These are phyloP conservation scores for Lanius ludovicianus DNA, from an alignment of 2,113 vertebrate genomes.

Conservation along the genomic window DNA sequence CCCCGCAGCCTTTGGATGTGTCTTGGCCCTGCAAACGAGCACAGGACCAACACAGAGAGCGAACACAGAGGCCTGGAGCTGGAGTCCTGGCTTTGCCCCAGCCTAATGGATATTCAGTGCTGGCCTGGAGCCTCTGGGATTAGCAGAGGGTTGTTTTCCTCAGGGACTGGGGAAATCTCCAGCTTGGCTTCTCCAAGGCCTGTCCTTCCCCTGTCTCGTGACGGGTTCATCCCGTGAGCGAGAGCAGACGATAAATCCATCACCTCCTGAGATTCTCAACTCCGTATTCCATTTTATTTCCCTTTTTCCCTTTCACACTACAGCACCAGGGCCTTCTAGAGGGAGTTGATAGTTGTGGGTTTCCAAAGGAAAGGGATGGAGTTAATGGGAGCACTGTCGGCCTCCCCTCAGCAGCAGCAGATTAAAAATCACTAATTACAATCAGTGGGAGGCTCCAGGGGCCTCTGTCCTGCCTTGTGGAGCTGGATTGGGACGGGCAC, in stretches of 20 bases:
- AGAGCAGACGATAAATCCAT: not conserved
- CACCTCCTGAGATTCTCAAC: not conserved
- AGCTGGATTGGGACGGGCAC: not conserved
- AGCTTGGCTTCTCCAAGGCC: not conserved
- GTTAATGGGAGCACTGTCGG: not conserved
- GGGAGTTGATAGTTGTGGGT: not conserved
- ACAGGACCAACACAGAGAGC: accelerated
- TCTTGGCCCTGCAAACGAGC: not conserved
- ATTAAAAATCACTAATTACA: not conserved
- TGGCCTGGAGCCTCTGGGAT: slow-evolving; percentile 4
- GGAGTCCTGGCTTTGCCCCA: not conserved
- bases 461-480: not conserved
- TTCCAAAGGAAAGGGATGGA: not conserved
- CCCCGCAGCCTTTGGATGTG: not conserved
- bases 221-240: not conserved
- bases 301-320: not conserved
- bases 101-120: not conserved
- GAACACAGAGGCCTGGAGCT: not conserved
- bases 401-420: not conserved
- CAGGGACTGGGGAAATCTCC: not conserved
- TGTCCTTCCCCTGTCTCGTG: not conserved
- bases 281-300: not conserved
- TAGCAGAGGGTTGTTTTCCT: slow-evolving; percentile 27
- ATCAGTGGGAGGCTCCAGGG: not conserved
- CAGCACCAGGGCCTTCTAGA: not conserved